phyloP scores from a whole-genome alignment of 2,113 vertebrate genomes.

The Symphodus melops region DNA sequence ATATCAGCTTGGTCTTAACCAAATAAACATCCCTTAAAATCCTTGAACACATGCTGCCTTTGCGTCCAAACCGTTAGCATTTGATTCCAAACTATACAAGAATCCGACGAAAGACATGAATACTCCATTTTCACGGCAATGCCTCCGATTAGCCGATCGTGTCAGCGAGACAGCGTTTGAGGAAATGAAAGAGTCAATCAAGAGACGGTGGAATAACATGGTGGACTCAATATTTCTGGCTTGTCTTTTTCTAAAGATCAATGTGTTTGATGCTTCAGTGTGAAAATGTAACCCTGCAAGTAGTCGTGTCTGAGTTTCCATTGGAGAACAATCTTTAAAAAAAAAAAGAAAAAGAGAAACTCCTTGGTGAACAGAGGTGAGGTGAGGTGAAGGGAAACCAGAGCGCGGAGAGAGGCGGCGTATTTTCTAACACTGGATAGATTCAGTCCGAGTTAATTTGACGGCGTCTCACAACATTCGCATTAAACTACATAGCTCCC shows the following conservation, averaged over 20 bases:
- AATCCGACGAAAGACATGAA: slow-evolving; percentile 32
- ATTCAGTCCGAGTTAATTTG: slow-evolving; percentile 44
- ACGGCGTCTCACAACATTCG: slow-evolving; percentile 24
- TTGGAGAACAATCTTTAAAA: slow-evolving; percentile 34
- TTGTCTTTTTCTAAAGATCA: slow-evolving; percentile 41
- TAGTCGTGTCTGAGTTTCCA: slow-evolving; percentile 6
- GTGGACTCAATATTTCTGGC: slow-evolving; percentile 27
- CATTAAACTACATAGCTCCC: slow-evolving; percentile 38
- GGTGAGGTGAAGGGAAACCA: slow-evolving; percentile 24
- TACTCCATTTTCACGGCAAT: slow-evolving; percentile 52
- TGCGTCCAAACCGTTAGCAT: slow-evolving; percentile 36
- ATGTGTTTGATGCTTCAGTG: slow-evolving; percentile 4
- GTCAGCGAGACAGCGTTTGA: slow-evolving; percentile 45
- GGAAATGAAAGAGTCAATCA: slow-evolving; percentile 58
- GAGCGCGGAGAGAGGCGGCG: slow-evolving; percentile 21
- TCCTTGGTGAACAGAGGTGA: background rate
- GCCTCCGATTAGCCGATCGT: slow-evolving; percentile 55
- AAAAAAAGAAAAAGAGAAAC: background rate
- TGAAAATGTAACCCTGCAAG: background rate
- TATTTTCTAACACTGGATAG: slow-evolving; percentile 9
- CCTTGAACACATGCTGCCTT: background rate
- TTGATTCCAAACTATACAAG: slow-evolving; percentile 40
- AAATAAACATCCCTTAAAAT: slow-evolving; percentile 31
- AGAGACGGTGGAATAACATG: slow-evolving; percentile 17
- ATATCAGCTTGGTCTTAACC: slow-evolving; percentile 11